Conservation (phyloP, 2,888 invertebrate genomes). For the Noctua fimbriata region DNA sequence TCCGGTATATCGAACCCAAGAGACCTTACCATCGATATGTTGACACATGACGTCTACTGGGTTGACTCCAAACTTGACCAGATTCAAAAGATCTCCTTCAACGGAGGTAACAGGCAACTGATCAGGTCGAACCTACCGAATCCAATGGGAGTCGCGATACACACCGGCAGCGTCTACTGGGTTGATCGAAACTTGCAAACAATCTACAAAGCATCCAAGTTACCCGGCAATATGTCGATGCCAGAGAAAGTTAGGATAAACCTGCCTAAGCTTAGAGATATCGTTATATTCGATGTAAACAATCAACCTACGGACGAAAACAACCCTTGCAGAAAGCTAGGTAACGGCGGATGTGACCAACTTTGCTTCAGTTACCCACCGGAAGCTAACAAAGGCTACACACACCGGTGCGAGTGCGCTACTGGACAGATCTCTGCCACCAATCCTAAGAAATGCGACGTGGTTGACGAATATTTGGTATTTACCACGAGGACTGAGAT, state of each 20-base stretch:
- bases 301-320: slow-evolving; percentile 96
- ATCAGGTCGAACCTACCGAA: slow-evolving; percentile 97
- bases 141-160: slow-evolving; percentile 97
- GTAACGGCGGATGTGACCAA: slow-evolving; percentile 97
- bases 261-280: slow-evolving; percentile 96
- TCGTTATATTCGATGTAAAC: slow-evolving; percentile 96
- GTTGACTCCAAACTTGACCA: slow-evolving; percentile 98
- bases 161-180: slow-evolving; percentile 97
- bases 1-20: slow-evolving; percentile 97
- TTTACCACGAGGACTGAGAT: slow-evolving; percentile 98
- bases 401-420: slow-evolving; percentile 97
- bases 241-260: slow-evolving; percentile 95
- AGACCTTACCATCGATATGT: slow-evolving; percentile 97
- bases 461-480: slow-evolving; percentile 96
- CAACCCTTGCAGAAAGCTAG: slow-evolving; percentile 94
- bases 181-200: slow-evolving; percentile 97
- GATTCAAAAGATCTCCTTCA: slow-evolving; percentile 97
- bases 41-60: slow-evolving; percentile 99
- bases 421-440: slow-evolving; percentile 93
- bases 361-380: slow-evolving; percentile 98
- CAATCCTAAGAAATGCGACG: slow-evolving; percentile 93
- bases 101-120: slow-evolving; percentile 94
- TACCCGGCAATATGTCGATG: slow-evolving; percentile 93
- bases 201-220: slow-evolving; percentile 94
- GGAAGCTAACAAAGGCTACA: slow-evolving; percentile 89